A percentile compares a stretch with the other conserved stretches of the same genome.
Evolutionary conservation across 1,140 invertebrate species (phyloP).

Genomic region (Trichomalopsis sarcophagae): DNA sequence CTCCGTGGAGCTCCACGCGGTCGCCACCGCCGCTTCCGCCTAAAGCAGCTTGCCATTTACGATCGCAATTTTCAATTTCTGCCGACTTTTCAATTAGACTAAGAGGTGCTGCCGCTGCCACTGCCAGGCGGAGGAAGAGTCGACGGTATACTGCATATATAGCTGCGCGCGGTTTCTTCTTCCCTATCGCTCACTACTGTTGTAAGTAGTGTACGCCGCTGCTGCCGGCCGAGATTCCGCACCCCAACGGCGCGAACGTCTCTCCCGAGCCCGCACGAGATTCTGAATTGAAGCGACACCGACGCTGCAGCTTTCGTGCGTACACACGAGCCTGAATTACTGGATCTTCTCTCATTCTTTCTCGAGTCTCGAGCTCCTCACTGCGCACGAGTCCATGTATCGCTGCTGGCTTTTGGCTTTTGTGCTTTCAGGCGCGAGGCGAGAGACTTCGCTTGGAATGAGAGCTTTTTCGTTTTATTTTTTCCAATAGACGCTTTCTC

Average conservation of each 20-base stretch:
- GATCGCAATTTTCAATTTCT: constrained; percentile 76
- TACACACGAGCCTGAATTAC: constrained; percentile 36
- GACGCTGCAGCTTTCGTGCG: not conserved
- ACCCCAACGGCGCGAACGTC: constrained; percentile 59
- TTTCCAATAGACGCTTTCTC: not conserved
- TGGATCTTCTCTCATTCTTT: constrained; percentile 53
- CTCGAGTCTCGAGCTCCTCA: not conserved
- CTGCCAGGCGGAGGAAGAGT: constrained; percentile 56
- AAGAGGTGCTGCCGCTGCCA: constrained; percentile 69
- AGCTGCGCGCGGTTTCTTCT: constrained; percentile 57
- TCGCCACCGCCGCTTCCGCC: constrained; percentile 47
- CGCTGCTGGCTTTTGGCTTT: constrained; percentile 11
- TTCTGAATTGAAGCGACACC: constrained; percentile 68
- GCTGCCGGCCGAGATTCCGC: constrained; percentile 61
- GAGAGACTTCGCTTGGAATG: constrained; percentile 17
- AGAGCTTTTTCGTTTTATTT: not conserved
- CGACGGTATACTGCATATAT: not conserved
- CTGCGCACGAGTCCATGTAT: not conserved
- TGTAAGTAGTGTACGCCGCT: constrained; percentile 47
- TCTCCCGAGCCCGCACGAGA: constrained; percentile 57
- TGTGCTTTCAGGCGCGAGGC: constrained; percentile 19
- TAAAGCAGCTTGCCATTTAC: constrained; percentile 74
- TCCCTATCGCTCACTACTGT: constrained; percentile 45
- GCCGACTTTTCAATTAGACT: constrained; percentile 76
- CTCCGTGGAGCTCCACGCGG: not conserved